phyloP scores from a whole-genome alignment of 1,140 invertebrate genomes.

The Drosophila lini region DNA sequence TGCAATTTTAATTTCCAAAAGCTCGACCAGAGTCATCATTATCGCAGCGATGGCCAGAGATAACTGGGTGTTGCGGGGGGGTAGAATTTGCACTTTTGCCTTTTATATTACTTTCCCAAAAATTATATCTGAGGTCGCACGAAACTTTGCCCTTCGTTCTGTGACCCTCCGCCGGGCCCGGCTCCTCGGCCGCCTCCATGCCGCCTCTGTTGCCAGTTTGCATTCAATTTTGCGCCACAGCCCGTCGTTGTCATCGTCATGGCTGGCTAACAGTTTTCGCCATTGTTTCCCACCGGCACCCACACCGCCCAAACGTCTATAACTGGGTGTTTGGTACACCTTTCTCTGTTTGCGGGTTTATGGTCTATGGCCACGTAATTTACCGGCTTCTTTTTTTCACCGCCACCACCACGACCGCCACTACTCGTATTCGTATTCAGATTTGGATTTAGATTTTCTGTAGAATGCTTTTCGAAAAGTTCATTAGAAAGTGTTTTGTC shows the following conservation, averaged over 20 bases:
- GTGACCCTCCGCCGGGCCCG: conserved; percentile 3
- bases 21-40: conserved; percentile 50
- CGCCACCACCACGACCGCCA: conserved; percentile 10
- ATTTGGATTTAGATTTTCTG: conserved; percentile 65
- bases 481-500: conserved; percentile 77
- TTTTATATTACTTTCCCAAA: conserved; percentile 54
- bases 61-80: background rate
- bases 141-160: conserved; percentile 49
- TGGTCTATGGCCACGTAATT: conserved; percentile 77
- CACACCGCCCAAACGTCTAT: conserved; percentile 13
- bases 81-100: conserved; percentile 49
- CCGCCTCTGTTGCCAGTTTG: conserved; percentile 40
- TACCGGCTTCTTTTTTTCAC: conserved; percentile 60
- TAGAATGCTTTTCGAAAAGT: conserved; percentile 74
- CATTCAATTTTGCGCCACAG: conserved; percentile 59
- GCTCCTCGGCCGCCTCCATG: too few relatives aligned
- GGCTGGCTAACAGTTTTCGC: conserved; percentile 75
- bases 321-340: conserved; percentile 20
- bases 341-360: conserved; percentile 56
- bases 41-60: conserved; percentile 34
- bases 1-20: conserved; percentile 59
- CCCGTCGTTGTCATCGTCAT: conserved; percentile 62
- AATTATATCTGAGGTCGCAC: conserved; percentile 49
- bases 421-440: conserved; percentile 54
- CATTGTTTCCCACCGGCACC: conserved; percentile 50